Conservation (phyloP, 2,797 vertebrate species). For the Anisognathus igniventris region DNA sequence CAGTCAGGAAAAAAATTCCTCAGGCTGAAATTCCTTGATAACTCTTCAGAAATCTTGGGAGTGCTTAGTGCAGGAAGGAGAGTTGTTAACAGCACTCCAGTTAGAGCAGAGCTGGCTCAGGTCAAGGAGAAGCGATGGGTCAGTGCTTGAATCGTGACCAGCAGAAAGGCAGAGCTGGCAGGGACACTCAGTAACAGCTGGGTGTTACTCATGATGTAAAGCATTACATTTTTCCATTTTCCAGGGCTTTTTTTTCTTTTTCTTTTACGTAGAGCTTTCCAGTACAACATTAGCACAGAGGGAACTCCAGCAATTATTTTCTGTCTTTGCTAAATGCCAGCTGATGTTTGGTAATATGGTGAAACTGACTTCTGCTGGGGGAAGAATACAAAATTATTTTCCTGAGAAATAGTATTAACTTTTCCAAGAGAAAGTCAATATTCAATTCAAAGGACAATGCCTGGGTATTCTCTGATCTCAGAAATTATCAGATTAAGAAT, state of each 20-base stretch:
- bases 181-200: not conserved
- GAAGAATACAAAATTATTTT: not conserved
- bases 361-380: not conserved
- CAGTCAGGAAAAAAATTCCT: not conserved
- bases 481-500: not conserved
- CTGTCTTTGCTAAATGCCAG: not conserved
- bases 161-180: constrained; percentile 16
- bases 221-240: not conserved
- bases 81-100: not conserved
- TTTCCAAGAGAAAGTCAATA: not conserved
- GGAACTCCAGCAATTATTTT: not conserved
- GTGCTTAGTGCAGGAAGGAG: not conserved
- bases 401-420: not conserved
- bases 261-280: not conserved
- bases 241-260: not conserved
- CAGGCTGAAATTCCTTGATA: not conserved
- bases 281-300: not conserved
- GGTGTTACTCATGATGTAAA: not conserved
- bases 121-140: not conserved
- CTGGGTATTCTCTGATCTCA: not conserved
- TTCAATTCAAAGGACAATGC: not conserved
- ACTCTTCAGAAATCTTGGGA: not conserved
- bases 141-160: not conserved
- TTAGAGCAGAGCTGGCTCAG: not conserved
- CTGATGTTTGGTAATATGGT: not conserved